A percentile compares a stretch with the other conserved stretches of the same genome.
phyloP scores from a whole-genome alignment of 2,888 invertebrate species.

The Stegophylla sp. region DNA sequence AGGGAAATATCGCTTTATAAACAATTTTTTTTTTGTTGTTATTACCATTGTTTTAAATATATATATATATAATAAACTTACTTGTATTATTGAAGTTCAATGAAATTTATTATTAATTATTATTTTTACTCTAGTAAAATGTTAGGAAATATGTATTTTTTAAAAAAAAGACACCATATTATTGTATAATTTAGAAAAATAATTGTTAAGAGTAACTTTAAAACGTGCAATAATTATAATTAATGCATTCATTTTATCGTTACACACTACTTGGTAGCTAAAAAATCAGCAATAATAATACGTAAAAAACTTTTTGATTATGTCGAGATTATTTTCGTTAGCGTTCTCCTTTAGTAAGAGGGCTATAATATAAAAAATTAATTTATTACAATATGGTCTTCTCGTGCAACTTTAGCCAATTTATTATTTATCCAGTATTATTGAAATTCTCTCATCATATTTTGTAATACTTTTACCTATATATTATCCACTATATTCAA shows the following conservation, averaged over 20 bases:
- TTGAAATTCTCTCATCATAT: constrained; percentile 36
- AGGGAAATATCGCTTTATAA: constrained; percentile 42
- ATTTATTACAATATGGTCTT: constrained; percentile 14
- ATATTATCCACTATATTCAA: background rate
- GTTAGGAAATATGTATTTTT: constrained; percentile 36
- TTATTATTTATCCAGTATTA: constrained; percentile 50
- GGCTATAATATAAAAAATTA: background rate
- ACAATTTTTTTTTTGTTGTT: constrained; percentile 30
- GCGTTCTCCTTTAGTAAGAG: constrained; percentile 8
- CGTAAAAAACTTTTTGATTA: background rate
- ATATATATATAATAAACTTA: no score
- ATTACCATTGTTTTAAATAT: constrained; percentile 39
- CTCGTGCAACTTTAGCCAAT: constrained; percentile 7
- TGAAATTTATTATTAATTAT: constrained; percentile 11
- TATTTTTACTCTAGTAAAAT: constrained; percentile 51
- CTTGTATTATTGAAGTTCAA: constrained; percentile 15
- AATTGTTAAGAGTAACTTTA: constrained; percentile 20
- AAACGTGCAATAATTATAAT: constrained; percentile 50
- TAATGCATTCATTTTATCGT: constrained; percentile 18
- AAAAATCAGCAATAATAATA: constrained; percentile 43
- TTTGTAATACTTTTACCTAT: constrained; percentile 25
- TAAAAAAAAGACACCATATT: constrained; percentile 20
- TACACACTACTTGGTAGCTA: constrained; percentile 14
- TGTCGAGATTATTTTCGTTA: constrained; percentile 9
- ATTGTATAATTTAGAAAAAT: constrained; percentile 30